Conservation (phyloP, 2,113 vertebrate species). For the Puffinus mauretanicus region DNA sequence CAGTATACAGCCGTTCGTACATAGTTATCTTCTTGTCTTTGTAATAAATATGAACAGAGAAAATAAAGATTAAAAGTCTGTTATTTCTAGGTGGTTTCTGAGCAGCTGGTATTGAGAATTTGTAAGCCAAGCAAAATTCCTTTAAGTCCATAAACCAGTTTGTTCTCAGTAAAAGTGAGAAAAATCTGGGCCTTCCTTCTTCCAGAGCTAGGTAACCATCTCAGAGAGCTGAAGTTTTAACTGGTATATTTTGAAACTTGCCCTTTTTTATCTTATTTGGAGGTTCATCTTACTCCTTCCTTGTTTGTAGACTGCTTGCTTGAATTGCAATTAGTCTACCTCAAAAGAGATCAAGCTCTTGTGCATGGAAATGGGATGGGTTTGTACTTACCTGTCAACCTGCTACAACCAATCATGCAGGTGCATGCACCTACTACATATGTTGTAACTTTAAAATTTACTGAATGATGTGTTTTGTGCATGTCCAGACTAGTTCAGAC, state of each 20-base stretch:
- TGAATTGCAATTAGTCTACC: neutral
- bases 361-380: neutral
- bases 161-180: neutral
- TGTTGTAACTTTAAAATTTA: neutral
- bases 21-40: neutral
- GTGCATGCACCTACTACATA: neutral
- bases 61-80: neutral
- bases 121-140: neutral
- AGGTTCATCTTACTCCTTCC: neutral
- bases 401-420: neutral
- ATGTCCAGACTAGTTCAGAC: neutral
- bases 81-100: neutral
- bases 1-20: rapidly evolving
- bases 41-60: neutral
- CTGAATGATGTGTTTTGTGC: neutral
- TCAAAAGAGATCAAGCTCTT: neutral
- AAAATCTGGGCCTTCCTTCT: neutral
- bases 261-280: neutral
- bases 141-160: neutral
- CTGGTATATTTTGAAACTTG: neutral
- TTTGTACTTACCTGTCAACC: neutral
- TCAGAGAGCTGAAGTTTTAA: neutral
- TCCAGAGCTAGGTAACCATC: neutral
- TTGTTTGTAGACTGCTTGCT: neutral
- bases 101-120: neutral